A percentile compares a stretch with the other conserved stretches of the same genome.
These are phyloP conservation scores for Alces alces DNA, from an alignment of 2,113 vertebrate species.

Conservation along the genomic window DNA sequence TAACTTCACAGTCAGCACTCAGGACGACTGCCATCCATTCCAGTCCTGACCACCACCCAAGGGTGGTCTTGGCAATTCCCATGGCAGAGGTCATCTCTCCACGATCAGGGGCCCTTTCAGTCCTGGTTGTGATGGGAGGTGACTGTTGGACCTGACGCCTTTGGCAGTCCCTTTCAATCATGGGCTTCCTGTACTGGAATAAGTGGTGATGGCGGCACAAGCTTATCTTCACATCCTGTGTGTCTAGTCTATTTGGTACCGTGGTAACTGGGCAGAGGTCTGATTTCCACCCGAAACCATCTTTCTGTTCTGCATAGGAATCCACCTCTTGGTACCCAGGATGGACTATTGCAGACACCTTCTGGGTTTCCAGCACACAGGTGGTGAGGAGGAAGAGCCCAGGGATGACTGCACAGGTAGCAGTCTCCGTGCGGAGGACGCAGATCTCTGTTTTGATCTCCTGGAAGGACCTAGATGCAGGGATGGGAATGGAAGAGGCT, in stretches of 20 bases:
- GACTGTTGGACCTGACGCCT: background rate
- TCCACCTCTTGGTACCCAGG: background rate
- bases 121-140: background rate
- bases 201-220: background rate
- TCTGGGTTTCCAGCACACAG: background rate
- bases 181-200: background rate
- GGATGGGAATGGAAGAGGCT: background rate
- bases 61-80: background rate
- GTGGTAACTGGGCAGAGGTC: background rate
- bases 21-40: background rate
- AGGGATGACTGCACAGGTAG: accelerated
- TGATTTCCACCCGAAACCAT: background rate
- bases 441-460: too few relatives aligned
- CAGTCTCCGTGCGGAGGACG: background rate
- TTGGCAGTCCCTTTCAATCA: background rate
- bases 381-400: background rate
- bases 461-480: background rate
- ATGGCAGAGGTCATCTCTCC: background rate
- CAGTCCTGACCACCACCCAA: background rate
- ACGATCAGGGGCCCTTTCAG: background rate
- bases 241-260: background rate
- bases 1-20: background rate
- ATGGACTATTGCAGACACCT: background rate
- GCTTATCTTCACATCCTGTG: background rate
- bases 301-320: background rate